phyloP scores from a whole-genome alignment of 2,888 invertebrate genomes.

The Arctia plantaginis region DNA sequence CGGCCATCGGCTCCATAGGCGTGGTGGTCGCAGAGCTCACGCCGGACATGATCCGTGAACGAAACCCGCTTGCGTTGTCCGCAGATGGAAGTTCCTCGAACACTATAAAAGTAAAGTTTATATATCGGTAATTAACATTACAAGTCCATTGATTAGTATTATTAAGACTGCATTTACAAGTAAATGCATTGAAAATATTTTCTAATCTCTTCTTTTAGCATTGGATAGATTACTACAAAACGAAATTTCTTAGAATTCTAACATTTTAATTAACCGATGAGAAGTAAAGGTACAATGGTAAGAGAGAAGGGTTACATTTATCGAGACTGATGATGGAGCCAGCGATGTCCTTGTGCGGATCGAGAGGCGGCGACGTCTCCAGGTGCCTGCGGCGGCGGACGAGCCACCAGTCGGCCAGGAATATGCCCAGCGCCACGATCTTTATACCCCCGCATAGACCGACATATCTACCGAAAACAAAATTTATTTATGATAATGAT shows the following conservation, averaged over 20 bases:
- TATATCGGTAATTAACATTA: not conserved
- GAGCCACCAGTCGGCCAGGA: slow-evolving; percentile 95
- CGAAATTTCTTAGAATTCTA: not conserved
- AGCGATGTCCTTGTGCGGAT: slow-evolving; percentile 87
- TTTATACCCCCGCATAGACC: slow-evolving; percentile 96
- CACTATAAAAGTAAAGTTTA: slow-evolving; percentile 78
- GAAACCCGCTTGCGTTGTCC: slow-evolving; percentile 82
- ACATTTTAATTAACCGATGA: not conserved
- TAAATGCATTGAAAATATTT: too few species aligned
- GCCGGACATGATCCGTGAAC: slow-evolving; percentile 76
- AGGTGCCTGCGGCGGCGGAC: slow-evolving; percentile 90
- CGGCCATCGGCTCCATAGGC: slow-evolving; percentile 66
- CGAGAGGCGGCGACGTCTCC: slow-evolving; percentile 86
- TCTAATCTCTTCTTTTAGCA: too few species aligned
- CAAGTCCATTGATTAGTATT: not conserved
- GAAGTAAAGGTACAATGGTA: not conserved
- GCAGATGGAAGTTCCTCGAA: slow-evolving; percentile 90
- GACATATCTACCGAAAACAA: slow-evolving; percentile 89
- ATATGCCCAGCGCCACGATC: slow-evolving; percentile 94
- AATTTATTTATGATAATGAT: not conserved
- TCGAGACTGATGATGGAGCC: slow-evolving; percentile 95
- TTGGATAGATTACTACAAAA: not conserved
- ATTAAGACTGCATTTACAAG: too few species aligned
- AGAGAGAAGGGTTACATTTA: slow-evolving; percentile 86
- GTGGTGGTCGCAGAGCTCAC: slow-evolving; percentile 76